Percentiles rank a stretch among this genome's conserved stretches.
These are phyloP conservation scores for Atta texana DNA, from an alignment of 1,140 invertebrate genomes.

Conservation along the genomic window DNA sequence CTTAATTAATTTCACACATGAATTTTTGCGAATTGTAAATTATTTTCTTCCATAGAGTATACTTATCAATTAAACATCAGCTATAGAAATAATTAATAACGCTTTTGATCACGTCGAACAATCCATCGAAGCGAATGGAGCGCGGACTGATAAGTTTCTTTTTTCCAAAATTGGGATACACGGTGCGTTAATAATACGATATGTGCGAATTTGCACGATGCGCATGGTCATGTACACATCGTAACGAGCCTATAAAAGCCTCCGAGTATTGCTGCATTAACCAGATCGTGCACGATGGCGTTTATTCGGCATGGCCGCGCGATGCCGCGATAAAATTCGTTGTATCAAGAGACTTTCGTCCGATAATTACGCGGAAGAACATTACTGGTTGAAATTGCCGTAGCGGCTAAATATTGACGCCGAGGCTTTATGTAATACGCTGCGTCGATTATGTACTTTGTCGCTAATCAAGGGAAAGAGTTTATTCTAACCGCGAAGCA, in stretches of 20 bases:
- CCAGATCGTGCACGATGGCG: neutral
- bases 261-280: conserved; percentile 19
- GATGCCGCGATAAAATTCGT: conserved; percentile 27
- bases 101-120: conserved; percentile 28
- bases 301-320: conserved; percentile 1
- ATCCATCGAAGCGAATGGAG: neutral
- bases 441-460: conserved; percentile 27
- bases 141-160: conserved; percentile 18
- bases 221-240: neutral
- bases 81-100: conserved; percentile 11
- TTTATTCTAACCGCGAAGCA: neutral
- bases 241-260: conserved; percentile 40
- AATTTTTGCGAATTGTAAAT: conserved; percentile 20
- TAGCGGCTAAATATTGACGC: conserved; percentile 8
- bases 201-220: conserved; percentile 14
- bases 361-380: conserved; percentile 41
- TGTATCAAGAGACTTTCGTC: conserved; percentile 34
- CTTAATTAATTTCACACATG: conserved; percentile 12
- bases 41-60: neutral
- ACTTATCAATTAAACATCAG: neutral
- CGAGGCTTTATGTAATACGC: neutral
- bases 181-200: conserved; percentile 18
- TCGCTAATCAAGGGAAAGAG: neutral
- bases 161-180: conserved; percentile 19
- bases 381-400: conserved; percentile 19